Base-by-base conservation (phyloP, 2,888 invertebrate genomes). In the Zootermopsis nevadensis region DNA sequence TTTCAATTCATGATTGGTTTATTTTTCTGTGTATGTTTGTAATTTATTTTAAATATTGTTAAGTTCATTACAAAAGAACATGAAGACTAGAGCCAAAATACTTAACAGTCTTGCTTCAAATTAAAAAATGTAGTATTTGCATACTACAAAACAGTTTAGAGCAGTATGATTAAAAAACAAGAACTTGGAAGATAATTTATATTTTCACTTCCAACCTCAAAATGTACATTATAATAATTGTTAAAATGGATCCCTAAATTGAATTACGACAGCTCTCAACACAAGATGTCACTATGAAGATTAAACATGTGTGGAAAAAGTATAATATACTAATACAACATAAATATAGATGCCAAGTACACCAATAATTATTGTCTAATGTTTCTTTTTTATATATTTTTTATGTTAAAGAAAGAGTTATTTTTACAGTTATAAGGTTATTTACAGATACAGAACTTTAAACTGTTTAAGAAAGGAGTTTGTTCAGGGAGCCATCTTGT, bases 161-260 rank as follows among this genome's bases (percentile, higher is more conserved):
- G 2, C 4, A 60, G 7, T n/a, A n/a, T 60, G 12, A n/a, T 42
- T 42, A 76, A 27, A 35, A 77, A 82, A 83, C 60, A 80, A n/a
- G 30, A 83, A 42, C 82, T 84, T 88, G 89, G 89, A 90, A 90
- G 89, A 89, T 90, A 87, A 89, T 87, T 86, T 87, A 89, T 89
- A 89, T 89, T 89, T 89, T 82, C 67, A 89, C 89, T 89, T 89
- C 89, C 89, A 89, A 88, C 89, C 88, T 89, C 88, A 89, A 89
- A 90, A 87, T 88, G 86, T 88, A 88, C 87, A 87, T 83, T 69
- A 77, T 83, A 72, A 76, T 83, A 82, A 84, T 83, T 80, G 76
- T 84, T 83, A 84, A 82, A 85, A 85, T 83, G 79, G 77, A 82
- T 85, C 83, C 81, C 84, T 85, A 85, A 76, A 82, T 83, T 83